A percentile compares a stretch with the other conserved stretches of the same genome.
phyloP scores from a whole-genome alignment of 2,888 invertebrate genomes.

The Clitarchus hookeri region DNA sequence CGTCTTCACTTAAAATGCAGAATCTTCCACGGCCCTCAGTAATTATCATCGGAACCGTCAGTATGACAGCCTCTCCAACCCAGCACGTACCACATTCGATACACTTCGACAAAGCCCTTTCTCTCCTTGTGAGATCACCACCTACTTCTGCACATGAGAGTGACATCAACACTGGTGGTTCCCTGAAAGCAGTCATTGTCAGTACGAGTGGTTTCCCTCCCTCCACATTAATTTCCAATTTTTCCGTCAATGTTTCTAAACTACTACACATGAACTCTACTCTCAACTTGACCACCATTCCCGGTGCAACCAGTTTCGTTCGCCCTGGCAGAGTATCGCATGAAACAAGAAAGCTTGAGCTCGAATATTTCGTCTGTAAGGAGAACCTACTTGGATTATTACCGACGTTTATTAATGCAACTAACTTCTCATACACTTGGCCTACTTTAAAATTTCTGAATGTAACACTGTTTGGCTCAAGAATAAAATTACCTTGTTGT shows the following conservation, averaged over 20 bases:
- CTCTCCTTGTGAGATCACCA: background rate
- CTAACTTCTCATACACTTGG: background rate
- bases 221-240: background rate
- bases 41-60: background rate
- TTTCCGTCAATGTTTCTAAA: background rate
- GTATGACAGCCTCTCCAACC: background rate
- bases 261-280: background rate
- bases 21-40: background rate
- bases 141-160: background rate
- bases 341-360: background rate
- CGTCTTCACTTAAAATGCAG: background rate
- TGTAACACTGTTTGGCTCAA: background rate
- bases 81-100: conserved; percentile 19
- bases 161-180: background rate
- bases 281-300: background rate
- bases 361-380: background rate
- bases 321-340: background rate
- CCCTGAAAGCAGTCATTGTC: background rate
- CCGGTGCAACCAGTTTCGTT: background rate
- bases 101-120: background rate
- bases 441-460: conserved; percentile 11
- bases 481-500: background rate
- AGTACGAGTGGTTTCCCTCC: background rate
- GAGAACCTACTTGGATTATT: background rate
- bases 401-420: background rate